phyloP scores from a whole-genome alignment of 2,113 vertebrate species.

The Parus major region DNA sequence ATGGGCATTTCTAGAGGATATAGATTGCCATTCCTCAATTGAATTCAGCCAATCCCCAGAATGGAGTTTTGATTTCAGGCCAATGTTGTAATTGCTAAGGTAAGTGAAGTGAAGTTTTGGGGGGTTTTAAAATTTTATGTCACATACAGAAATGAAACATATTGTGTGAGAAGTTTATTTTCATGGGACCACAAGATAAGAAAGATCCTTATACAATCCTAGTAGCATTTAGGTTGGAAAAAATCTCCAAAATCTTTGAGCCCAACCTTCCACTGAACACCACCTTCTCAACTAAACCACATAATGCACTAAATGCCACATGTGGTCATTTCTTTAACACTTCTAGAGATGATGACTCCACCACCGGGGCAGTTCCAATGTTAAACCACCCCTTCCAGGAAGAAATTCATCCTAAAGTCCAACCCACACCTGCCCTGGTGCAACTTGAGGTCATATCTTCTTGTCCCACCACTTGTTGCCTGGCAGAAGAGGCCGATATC shows the following conservation, averaged over 20 bases:
- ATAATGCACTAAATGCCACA: not conserved
- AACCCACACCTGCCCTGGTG: too few relatives aligned
- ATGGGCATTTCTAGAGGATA: not conserved
- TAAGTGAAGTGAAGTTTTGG: not conserved
- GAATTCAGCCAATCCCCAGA: not conserved
- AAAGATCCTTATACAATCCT: not conserved
- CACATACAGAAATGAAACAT: not conserved
- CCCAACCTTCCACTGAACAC: not conserved
- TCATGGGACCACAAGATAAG: not conserved
- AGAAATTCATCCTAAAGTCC: not conserved
- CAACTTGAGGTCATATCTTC: not conserved
- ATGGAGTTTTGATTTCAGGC: not conserved
- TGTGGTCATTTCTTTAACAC: not conserved
- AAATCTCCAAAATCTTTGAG: not conserved
- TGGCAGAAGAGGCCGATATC: not conserved
- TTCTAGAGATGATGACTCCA: not conserved
- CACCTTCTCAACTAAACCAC: not conserved
- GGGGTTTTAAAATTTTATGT: not conserved
- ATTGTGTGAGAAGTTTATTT: not conserved
- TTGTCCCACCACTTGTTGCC: accelerated
- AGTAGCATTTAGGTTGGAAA: not conserved
- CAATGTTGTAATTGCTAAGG: not conserved
- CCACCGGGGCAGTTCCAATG: not conserved
- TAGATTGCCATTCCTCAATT: not conserved
- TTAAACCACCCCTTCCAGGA: not conserved